These are phyloP conservation scores for Agrotis clavis DNA, from an alignment of 2,888 invertebrate species.

Conservation along the genomic window DNA sequence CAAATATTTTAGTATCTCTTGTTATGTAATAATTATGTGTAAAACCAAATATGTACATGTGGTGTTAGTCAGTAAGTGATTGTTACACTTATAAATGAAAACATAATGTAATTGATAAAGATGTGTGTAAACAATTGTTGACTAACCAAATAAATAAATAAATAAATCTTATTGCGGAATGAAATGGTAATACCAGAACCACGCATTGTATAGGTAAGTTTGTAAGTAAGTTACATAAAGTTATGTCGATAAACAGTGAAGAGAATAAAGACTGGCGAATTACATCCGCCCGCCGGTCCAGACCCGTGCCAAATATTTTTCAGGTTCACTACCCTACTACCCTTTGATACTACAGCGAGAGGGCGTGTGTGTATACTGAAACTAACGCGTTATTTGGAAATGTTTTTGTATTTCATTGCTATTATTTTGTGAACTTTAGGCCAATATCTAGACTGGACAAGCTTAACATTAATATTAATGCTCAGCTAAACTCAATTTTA, in stretches of 20 bases:
- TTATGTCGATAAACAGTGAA: constrained; percentile 1
- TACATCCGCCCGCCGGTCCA: constrained; percentile 9
- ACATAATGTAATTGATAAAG: no score
- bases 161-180: not conserved
- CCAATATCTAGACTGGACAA: not conserved
- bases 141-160: no score
- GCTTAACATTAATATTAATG: no score
- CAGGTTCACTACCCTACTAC: constrained; percentile 41
- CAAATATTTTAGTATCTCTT: no score
- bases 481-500: no score
- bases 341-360: constrained; percentile 22
- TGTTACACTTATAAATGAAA: no score
- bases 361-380: constrained; percentile 8
- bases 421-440: not conserved
- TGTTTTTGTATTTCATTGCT: not conserved
- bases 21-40: no score
- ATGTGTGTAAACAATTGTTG: no score
- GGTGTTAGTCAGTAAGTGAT: no score
- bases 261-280: constrained; percentile 24
- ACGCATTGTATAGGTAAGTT: not conserved
- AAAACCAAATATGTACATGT: no score
- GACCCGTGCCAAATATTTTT: constrained; percentile 52
- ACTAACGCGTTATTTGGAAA: not conserved
- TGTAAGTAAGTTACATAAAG: not conserved
- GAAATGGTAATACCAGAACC: not conserved